Evolutionary conservation across 2,888 invertebrate genomes (phyloP), one percentile per base, ranked within the genome.

Genomic region (Drosophila kambysellisi): DNA sequence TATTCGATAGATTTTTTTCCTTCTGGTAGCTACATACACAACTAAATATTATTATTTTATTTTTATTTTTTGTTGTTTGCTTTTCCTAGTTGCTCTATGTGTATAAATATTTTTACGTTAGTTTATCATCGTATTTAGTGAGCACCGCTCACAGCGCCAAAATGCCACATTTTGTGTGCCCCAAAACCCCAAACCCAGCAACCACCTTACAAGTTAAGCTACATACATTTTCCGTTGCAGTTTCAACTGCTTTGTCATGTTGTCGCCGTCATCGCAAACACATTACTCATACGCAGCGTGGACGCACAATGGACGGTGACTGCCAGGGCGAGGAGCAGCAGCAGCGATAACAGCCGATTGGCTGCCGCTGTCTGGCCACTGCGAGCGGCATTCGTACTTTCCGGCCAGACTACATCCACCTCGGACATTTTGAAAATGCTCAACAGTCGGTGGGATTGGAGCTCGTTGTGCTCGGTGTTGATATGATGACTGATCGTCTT

Each of bases 381-480:
- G 15, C 77, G 86, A 56, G 87, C 83, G 56, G 86, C 91, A 72
- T 91, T 91, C 81, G 91, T 92, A 66, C 86, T 92, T 81, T 93
- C 93, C 57, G 97, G 96, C 93, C 97, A 96, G 79, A 97, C 96
- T 60, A 97, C 96, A 93, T 97, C 97, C 62, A 98, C 97, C 94
- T 97, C 97, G 62, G 97, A 97, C 94, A 98, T 97, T 94, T 98
- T 98, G 94, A 98, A 97, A 93, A 98, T 97, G 83, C 98, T 98
- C 69, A 98, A 95, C 43, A 97, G 95, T 72, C 97, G 95, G 93
- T 98, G 97, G 58, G 97, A 97, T 91, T 96, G 96, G 82, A 98
- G 96, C 91, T 97, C 97, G 80, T 96, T 96, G 92, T 97, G 96
- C 89, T 96, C 96, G 56, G 96, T 95, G 94, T 97, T 98, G 92